Conservation (phyloP, 1,140 invertebrate genomes). For the Macrostomum lignano region DNA sequence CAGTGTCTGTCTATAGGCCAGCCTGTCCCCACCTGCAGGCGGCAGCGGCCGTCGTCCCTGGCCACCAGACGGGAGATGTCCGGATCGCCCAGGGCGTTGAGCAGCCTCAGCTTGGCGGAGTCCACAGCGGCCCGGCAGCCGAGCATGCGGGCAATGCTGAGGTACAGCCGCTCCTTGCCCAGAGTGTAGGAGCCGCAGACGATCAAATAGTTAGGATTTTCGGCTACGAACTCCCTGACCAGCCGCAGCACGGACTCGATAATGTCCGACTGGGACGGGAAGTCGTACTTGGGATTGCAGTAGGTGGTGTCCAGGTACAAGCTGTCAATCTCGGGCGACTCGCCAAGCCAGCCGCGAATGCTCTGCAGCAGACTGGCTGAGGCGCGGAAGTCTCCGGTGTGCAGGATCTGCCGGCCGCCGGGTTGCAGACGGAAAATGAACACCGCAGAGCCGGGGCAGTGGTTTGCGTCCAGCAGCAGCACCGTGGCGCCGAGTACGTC, state of each 20-base stretch:
- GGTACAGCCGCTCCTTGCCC: conserved; percentile 45
- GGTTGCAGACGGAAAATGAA: conserved; percentile 37
- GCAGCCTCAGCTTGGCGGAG: too few relatives aligned
- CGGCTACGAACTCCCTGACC: conserved; percentile 16
- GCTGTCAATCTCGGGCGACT: too few relatives aligned
- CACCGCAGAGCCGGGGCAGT: conserved; percentile 40
- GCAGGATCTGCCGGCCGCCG: conserved; percentile 40
- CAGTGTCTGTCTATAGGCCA: too few relatives aligned
- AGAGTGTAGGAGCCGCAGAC: conserved; percentile 41
- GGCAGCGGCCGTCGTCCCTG: too few relatives aligned
- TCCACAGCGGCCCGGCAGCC: too few relatives aligned
- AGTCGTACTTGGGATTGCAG: conserved; percentile 37
- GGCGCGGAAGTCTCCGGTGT: conserved; percentile 47
- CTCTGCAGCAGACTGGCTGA: conserved; percentile 31
- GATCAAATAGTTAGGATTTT: conserved; percentile 33
- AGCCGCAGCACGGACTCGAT: conserved; percentile 32
- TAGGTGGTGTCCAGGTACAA: conserved; percentile 47
- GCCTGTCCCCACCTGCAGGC: too few relatives aligned
- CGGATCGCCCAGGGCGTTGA: too few relatives aligned
- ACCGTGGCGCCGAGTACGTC: too few relatives aligned
- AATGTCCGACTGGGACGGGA: conserved; percentile 35
- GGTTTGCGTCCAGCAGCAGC: conserved; percentile 27
- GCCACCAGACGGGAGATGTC: too few relatives aligned
- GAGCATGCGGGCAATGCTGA: too few relatives aligned
- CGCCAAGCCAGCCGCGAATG: too few relatives aligned